These are phyloP conservation scores for Cheilosia vernalis DNA, from an alignment of 2,888 invertebrate species.

Conservation along the genomic window DNA sequence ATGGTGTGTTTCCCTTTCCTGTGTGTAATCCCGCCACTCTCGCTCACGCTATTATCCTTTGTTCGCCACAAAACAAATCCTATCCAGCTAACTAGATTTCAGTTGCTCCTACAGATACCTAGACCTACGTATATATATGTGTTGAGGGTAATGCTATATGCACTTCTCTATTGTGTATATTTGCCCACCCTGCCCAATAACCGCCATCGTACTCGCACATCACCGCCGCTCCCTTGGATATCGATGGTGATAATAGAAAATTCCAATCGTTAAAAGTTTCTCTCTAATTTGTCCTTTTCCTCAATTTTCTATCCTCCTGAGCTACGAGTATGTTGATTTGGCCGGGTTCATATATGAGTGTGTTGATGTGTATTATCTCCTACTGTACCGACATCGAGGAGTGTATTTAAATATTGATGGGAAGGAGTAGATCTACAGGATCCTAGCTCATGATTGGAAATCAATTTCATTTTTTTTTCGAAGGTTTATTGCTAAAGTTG, in stretches of 20 bases:
- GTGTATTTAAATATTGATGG: slow-evolving; percentile 56
- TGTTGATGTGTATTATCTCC: slow-evolving; percentile 11
- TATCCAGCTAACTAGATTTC: slow-evolving; percentile 42
- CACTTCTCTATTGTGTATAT: not conserved
- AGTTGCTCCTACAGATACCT: slow-evolving; percentile 7
- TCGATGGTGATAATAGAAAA: slow-evolving; percentile 50
- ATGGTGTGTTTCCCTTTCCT: not conserved
- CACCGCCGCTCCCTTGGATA: not conserved
- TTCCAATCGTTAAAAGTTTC: slow-evolving; percentile 61
- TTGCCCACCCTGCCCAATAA: not conserved
- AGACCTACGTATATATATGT: too few relatives aligned
- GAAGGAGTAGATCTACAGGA: slow-evolving; percentile 8
- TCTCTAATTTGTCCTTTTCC: slow-evolving; percentile 58
- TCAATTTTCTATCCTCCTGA: slow-evolving; percentile 20
- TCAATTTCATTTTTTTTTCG: slow-evolving; percentile 20
- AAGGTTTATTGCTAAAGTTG: slow-evolving; percentile 43
- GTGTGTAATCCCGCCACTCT: not conserved
- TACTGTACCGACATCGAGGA: not conserved
- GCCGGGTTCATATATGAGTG: slow-evolving; percentile 17
- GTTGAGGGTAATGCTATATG: not conserved
- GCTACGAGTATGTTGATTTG: slow-evolving; percentile 41
- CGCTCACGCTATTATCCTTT: slow-evolving; percentile 42
- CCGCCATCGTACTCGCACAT: not conserved
- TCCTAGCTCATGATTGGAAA: slow-evolving; percentile 39
- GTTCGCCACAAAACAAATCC: slow-evolving; percentile 36